A percentile compares a stretch with the other conserved stretches of the same genome.
phyloP scores from a whole-genome alignment of 2,797 vertebrate species.

The Synaphobranchus kaupii region DNA sequence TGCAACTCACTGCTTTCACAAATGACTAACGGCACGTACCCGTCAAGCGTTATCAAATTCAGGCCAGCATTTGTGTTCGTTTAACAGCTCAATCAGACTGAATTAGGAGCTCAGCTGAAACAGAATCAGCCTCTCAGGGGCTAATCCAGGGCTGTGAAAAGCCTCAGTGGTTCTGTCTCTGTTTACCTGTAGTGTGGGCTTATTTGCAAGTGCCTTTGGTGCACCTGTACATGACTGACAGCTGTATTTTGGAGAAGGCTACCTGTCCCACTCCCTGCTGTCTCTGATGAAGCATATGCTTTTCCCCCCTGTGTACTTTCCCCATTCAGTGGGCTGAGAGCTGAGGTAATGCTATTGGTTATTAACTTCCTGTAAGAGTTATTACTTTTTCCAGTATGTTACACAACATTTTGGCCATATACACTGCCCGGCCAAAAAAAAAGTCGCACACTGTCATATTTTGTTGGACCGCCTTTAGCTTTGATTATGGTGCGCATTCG shows the following conservation, averaged over 20 bases:
- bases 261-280: background rate
- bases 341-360: background rate
- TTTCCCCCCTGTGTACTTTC: no score
- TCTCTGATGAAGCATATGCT: no score
- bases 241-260: background rate
- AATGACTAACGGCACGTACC: no score
- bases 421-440: no score
- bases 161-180: background rate
- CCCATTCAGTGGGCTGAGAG: background rate
- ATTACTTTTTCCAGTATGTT: conserved; percentile 1
- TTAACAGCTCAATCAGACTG: no score
- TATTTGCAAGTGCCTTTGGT: background rate
- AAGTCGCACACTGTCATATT: no score
- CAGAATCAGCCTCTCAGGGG: background rate
- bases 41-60: no score
- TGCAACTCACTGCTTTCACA: no score
- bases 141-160: background rate
- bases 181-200: background rate
- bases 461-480: no score
- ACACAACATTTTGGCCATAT: background rate
- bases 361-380: background rate
- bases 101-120: no score
- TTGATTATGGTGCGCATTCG: no score
- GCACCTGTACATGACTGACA: background rate
- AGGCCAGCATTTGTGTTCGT: no score